These are phyloP conservation scores for Caerostris darwini DNA, from an alignment of 1,140 invertebrate species.

Conservation along the genomic window DNA sequence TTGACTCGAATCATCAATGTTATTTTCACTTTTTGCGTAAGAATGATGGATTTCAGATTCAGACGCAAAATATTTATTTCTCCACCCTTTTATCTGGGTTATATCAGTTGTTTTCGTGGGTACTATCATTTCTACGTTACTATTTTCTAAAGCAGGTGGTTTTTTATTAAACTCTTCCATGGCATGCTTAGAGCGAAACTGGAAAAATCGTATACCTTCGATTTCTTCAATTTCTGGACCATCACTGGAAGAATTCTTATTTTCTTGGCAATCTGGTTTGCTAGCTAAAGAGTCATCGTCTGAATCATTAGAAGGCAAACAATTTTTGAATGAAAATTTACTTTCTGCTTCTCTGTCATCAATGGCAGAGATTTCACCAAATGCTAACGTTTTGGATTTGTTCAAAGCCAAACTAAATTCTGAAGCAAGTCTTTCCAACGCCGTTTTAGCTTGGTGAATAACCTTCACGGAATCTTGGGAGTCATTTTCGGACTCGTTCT, in stretches of 20 bases:
- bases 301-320: conserved; percentile 29
- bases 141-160: not conserved
- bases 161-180: conserved; percentile 70
- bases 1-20: conserved; percentile 20
- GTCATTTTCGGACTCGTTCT: not conserved
- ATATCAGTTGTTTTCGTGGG: conserved; percentile 79
- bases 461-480: not conserved
- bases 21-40: not conserved
- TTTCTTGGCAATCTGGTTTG: not conserved
- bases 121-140: conserved; percentile 68
- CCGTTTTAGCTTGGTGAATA: conserved; percentile 40
- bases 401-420: not conserved
- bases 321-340: conserved; percentile 15
- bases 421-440: conserved; percentile 44
- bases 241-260: conserved; percentile 63
- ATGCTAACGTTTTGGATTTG: not conserved
- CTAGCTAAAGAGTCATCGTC: conserved; percentile 18
- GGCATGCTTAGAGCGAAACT: conserved; percentile 78
- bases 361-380: not conserved
- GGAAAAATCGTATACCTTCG: conserved; percentile 79
- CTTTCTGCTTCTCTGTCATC: not conserved
- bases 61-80: conserved; percentile 78
- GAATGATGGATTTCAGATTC: conserved; percentile 27
- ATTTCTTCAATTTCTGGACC: conserved; percentile 77
- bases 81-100: conserved; percentile 79